phyloP scores from a whole-genome alignment of 2,888 invertebrate genomes.

The Lycocerus yunnanus region DNA sequence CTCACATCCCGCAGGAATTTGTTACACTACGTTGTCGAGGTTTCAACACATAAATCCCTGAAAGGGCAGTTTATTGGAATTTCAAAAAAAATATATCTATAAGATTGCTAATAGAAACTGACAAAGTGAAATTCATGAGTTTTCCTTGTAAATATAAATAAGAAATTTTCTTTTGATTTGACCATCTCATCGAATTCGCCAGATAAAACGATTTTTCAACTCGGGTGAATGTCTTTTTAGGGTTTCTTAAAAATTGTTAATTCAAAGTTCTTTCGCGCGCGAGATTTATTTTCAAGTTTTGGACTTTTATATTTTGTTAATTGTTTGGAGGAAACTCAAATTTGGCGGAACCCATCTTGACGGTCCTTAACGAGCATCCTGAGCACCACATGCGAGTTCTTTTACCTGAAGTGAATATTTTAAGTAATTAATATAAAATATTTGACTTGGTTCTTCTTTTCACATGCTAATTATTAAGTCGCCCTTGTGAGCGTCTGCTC shows the following conservation, averaged over 20 bases:
- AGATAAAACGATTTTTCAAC: background rate
- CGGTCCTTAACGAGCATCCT: background rate
- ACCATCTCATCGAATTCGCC: background rate
- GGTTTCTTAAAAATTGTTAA: background rate
- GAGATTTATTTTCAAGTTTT: background rate
- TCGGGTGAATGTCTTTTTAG: background rate
- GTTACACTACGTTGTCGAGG: conserved; percentile 37
- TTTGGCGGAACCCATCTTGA: background rate
- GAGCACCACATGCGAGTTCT: background rate
- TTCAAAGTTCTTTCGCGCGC: background rate
- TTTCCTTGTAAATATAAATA: background rate
- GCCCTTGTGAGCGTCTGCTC: background rate
- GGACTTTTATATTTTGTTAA: background rate
- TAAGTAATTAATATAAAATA: background rate
- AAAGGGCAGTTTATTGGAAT: conserved; percentile 39
- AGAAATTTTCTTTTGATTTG: background rate
- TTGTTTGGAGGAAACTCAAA: background rate
- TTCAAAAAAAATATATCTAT: conserved; percentile 38
- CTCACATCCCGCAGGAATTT: conserved; percentile 42
- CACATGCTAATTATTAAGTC: background rate
- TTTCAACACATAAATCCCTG: conserved; percentile 42
- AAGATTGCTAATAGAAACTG: conserved; percentile 42
- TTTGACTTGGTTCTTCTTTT: background rate
- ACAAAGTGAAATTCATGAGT: conserved; percentile 43
- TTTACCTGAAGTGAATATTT: background rate